Evolutionary conservation across 2,113 vertebrate genomes (phyloP).

Genomic region (Cheilinus undulatus): DNA sequence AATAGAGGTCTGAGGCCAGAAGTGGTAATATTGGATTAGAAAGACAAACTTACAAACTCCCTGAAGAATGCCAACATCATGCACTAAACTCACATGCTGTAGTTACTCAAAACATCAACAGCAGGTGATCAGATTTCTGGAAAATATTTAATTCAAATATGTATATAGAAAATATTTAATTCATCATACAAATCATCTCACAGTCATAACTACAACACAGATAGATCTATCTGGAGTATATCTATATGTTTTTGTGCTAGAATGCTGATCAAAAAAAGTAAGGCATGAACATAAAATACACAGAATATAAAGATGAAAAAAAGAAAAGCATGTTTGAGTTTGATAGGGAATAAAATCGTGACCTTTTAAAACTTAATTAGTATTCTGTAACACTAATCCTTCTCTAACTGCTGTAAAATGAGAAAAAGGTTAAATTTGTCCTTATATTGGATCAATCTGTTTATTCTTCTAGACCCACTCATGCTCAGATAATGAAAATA

Average conservation of each 20-base stretch:
- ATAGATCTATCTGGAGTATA: neutral
- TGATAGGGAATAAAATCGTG: no score
- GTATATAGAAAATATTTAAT: neutral
- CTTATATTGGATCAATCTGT: no score
- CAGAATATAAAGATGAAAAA: neutral
- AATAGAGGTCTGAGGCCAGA: constrained; percentile 20
- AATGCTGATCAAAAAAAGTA: no score
- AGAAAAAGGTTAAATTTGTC: no score
- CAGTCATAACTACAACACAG: neutral
- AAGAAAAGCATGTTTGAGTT: neutral
- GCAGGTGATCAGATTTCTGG: neutral
- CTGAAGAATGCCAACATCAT: neutral
- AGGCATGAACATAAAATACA: neutral
- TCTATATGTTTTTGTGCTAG: no score
- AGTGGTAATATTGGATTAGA: constrained; percentile 25
- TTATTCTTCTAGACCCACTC: no score
- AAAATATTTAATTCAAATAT: neutral
- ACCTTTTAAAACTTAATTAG: no score
- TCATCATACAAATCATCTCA: neutral
- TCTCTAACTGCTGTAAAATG: no score
- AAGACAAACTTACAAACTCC: constrained; percentile 17
- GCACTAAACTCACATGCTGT: neutral
- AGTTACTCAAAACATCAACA: constrained; percentile 1
- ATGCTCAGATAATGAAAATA: no score
- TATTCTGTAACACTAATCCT: no score